Conservation (phyloP, 2,797 vertebrate species). For the Brotogeris chrysoptera region DNA sequence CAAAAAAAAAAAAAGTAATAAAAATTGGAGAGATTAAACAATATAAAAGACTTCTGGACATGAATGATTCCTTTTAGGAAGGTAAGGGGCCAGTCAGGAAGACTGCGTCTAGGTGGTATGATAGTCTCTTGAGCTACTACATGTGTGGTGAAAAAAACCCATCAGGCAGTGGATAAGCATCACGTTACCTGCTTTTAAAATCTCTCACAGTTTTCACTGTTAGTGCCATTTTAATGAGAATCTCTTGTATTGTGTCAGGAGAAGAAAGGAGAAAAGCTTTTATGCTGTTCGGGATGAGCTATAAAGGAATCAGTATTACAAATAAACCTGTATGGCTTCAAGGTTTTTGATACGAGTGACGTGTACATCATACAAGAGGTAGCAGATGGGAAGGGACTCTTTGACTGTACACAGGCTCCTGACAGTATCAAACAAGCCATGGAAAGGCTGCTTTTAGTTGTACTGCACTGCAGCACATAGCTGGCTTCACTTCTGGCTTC, state of each 20-base stretch:
- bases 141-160: neutral
- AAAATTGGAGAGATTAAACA: neutral
- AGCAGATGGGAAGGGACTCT: neutral
- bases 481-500: constrained; percentile 7
- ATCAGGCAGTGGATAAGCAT: neutral
- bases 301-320: neutral
- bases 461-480: constrained; percentile 41
- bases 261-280: neutral
- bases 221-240: neutral
- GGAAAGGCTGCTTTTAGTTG: neutral
- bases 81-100: neutral
- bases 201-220: neutral
- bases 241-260: neutral
- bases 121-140: neutral
- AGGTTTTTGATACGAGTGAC: neutral
- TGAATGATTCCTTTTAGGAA: neutral
- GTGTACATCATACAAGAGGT: fast-evolving
- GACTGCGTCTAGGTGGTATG: neutral
- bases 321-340: neutral
- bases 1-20: neutral
- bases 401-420: neutral
- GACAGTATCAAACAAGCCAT: neutral
- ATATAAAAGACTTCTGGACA: neutral
- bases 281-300: neutral
- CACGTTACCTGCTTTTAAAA: neutral